Evolutionary conservation across 1,140 invertebrate genomes (phyloP), one percentile per base, ranked within the genome.

Genomic region (Polyergus mexicanus): DNA sequence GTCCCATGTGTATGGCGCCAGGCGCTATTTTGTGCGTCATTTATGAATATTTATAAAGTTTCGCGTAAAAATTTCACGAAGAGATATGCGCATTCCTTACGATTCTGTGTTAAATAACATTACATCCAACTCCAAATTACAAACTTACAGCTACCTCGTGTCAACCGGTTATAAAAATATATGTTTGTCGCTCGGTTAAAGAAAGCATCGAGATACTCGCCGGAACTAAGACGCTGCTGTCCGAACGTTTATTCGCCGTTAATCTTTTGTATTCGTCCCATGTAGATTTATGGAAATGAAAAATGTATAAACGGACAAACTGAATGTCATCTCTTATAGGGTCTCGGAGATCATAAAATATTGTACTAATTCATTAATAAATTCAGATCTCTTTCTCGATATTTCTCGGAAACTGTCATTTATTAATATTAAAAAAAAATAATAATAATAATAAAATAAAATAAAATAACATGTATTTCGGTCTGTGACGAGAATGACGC

Each of bases 21-120:
- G 60, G 56, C 41, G 38, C 60, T 77, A 77, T 41, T 77, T 77
- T 77, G 60, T 77, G 75, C 60, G 74, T 76, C 58, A 77, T 66
- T 65, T 77, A 77, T 65, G 22, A 77, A 77, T 77, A 77, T 77
- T 77, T 65, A 77, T 77, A 77, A 77, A 35, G 41, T 5, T 10
- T 47, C 25, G 19, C 41, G 41, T 77, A 47, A 77, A 41, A 77
- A 77, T 65, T 77, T 65, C 13, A 44, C 16, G 7, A 8, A 35
- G 22, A 47, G 44, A 65, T 44, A 76, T 76, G 74, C 22, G 65
- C 60, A 62, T 77, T 77, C 32, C 75, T 77, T 66, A 77, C 28
- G 10, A 63, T 63, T 63, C 25, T 63, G 16, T 51, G 32, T 65
- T 65, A 65, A 77, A 41, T 35, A 41, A 60, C 72, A 38, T 75